Conservation (phyloP, 2,113 vertebrate genomes). For the Perca fluviatilis region DNA sequence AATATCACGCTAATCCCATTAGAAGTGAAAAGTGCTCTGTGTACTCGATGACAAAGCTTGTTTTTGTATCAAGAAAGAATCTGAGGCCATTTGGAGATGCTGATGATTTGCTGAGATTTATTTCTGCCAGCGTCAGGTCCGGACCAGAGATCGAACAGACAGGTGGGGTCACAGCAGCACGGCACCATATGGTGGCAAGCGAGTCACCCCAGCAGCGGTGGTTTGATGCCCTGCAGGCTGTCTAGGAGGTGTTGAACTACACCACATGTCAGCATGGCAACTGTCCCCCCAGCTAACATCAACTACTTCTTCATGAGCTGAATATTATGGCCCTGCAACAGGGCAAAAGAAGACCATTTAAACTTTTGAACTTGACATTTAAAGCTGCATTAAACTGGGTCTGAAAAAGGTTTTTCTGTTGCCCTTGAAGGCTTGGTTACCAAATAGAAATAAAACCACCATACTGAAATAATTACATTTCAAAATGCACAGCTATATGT, state of each 20-base stretch:
- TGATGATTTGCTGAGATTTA: not conserved
- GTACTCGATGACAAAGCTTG: not conserved
- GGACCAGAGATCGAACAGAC: conserved; percentile 38
- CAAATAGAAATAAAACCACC: not conserved
- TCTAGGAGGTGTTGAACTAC: conserved; percentile 60
- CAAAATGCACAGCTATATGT: not conserved
- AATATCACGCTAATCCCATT: conserved; percentile 63
- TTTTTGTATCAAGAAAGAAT: conserved; percentile 8
- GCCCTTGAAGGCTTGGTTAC: not conserved
- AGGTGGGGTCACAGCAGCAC: conserved; percentile 45
- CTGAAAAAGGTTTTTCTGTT: not conserved
- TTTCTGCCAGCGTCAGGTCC: not conserved
- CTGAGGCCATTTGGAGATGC: not conserved
- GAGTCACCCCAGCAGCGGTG: conserved; percentile 31
- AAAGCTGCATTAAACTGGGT: not conserved
- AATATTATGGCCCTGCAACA: not conserved
- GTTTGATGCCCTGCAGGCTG: conserved; percentile 65
- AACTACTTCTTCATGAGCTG: conserved; percentile 25
- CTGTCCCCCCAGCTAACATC: conserved; percentile 65
- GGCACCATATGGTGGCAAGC: conserved; percentile 55
- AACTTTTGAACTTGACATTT: conserved; percentile 25
- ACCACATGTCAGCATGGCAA: conserved; percentile 43
- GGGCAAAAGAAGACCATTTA: not conserved
- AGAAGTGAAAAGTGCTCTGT: conserved; percentile 47
- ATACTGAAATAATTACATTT: not conserved